phyloP scores from a whole-genome alignment of 2,888 invertebrate genomes.

The Chesias legatella region DNA sequence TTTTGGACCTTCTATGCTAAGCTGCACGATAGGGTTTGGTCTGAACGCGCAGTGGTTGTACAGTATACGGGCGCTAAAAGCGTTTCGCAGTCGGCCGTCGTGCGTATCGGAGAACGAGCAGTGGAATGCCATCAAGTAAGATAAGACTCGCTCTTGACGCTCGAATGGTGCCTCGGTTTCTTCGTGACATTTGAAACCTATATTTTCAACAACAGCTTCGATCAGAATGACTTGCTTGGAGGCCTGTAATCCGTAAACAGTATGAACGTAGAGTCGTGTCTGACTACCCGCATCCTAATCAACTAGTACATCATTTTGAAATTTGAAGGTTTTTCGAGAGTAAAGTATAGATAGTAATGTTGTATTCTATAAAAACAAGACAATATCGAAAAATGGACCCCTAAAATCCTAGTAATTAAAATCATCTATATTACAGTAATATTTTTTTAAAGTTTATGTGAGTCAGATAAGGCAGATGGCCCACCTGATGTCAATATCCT shows the following conservation, averaged over 20 bases:
- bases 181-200: constrained; percentile 51
- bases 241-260: too few species aligned
- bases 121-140: constrained; percentile 77
- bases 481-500: too few species aligned
- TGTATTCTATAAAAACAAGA: too few species aligned
- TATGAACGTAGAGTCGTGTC: too few species aligned
- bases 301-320: too few species aligned
- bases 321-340: too few species aligned
- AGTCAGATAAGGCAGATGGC: too few species aligned
- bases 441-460: too few species aligned
- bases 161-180: constrained; percentile 48
- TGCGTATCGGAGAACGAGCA: constrained; percentile 73
- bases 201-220: constrained; percentile 38
- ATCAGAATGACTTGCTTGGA: constrained; percentile 16
- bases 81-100: constrained; percentile 77
- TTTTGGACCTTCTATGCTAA: constrained; percentile 36
- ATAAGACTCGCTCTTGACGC: constrained; percentile 65
- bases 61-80: constrained; percentile 73
- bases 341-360: too few species aligned
- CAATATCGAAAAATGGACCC: not conserved
- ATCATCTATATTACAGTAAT: too few species aligned
- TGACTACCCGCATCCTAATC: too few species aligned
- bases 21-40: constrained; percentile 36
- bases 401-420: not conserved
- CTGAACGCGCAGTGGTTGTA: constrained; percentile 28